Evolutionary conservation across 2,888 invertebrate genomes (phyloP).

Genomic region (Cosmia pyralina): DNA sequence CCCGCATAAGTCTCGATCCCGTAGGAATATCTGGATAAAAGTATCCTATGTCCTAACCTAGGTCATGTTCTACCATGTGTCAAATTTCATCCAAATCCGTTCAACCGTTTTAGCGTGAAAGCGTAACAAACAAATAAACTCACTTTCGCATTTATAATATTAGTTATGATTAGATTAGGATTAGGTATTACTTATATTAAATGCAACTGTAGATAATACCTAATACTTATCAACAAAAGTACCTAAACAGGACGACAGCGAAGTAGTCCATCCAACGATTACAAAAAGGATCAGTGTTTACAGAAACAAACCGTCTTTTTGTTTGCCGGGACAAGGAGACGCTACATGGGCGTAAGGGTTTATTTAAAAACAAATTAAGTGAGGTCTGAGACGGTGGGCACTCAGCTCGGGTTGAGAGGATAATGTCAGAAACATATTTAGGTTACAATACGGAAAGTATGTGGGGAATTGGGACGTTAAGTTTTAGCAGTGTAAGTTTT

Average conservation of each 20-base stretch:
- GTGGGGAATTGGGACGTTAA: too few relatives aligned
- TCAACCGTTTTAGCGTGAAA: too few relatives aligned
- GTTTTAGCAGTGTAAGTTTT: too few relatives aligned
- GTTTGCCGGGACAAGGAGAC: slow-evolving; percentile 42
- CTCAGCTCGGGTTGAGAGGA: slow-evolving; percentile 73
- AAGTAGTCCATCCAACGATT: slow-evolving; percentile 42
- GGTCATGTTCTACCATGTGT: too few relatives aligned
- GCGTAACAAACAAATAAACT: too few relatives aligned
- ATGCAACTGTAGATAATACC: not conserved
- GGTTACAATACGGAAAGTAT: slow-evolving; percentile 34
- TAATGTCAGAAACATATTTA: slow-evolving; percentile 71
- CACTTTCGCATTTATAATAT: too few relatives aligned
- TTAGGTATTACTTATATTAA: not conserved
- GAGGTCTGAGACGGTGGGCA: slow-evolving; percentile 77
- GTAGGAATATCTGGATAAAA: too few relatives aligned
- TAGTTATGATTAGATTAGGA: too few relatives aligned
- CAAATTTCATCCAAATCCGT: too few relatives aligned
- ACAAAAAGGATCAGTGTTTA: slow-evolving; percentile 50
- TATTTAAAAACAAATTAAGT: slow-evolving; percentile 88
- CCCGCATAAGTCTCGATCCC: too few relatives aligned
- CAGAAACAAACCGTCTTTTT: slow-evolving; percentile 49
- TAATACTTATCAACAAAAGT: slow-evolving; percentile 4
- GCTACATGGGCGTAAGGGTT: slow-evolving; percentile 71
- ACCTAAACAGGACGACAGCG: slow-evolving; percentile 7
- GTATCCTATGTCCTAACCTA: too few relatives aligned